Evolutionary conservation across 2,888 invertebrate species (phyloP).

Genomic region (Rotaria magnacalcarata): DNA sequence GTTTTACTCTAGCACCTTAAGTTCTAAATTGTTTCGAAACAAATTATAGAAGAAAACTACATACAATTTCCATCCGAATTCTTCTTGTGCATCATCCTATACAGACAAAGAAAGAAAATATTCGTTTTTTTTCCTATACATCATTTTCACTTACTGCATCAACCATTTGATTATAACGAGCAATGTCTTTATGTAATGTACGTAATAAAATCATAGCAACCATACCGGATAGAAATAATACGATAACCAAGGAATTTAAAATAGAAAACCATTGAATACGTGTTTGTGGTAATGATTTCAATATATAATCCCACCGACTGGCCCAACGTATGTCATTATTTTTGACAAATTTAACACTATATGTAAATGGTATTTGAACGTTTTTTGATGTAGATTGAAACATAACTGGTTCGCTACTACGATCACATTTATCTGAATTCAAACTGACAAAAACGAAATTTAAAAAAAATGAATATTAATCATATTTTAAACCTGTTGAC

Average conservation of each 20-base stretch:
- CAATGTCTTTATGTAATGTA: conserved; percentile 94
- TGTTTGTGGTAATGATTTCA: conserved; percentile 94
- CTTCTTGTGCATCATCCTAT: conserved; percentile 75
- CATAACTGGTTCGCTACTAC: conserved; percentile 29
- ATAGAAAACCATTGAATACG: conserved; percentile 98
- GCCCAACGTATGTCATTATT: conserved; percentile 77
- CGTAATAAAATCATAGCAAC: conserved; percentile 96
- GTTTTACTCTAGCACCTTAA: too few species aligned
- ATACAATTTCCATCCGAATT: conserved; percentile 67
- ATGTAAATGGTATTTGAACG: conserved; percentile 47
- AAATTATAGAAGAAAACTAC: neutral
- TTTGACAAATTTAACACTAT: conserved; percentile 48
- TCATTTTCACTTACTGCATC: conserved; percentile 60
- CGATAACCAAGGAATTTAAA: conserved; percentile 91
- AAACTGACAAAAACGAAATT: neutral
- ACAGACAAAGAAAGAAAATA: neutral
- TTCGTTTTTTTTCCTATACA: neutral
- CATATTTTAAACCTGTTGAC: conserved; percentile 58
- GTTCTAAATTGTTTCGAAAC: too few species aligned
- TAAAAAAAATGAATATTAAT: neutral
- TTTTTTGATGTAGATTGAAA: neutral
- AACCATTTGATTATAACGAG: conserved; percentile 83
- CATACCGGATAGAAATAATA: conserved; percentile 93
- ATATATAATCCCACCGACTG: conserved; percentile 96
- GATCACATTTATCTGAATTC: conserved; percentile 18